Conservation (phyloP, 2,113 vertebrate species). For the Rhagologus leucostigma region DNA sequence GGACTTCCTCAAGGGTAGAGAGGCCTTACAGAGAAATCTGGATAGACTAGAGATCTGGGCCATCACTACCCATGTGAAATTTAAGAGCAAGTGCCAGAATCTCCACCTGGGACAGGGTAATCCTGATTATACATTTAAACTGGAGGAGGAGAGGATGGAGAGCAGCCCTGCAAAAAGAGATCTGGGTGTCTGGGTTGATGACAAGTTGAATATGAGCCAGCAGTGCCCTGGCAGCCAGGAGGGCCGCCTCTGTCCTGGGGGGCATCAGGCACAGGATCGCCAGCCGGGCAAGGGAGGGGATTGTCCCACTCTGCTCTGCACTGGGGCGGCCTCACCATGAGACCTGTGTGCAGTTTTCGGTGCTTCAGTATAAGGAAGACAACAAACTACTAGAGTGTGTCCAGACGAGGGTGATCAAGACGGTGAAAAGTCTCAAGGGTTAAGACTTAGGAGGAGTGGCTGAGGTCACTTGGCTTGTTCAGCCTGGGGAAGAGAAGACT, state of each 20-base stretch:
- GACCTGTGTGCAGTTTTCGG: neutral
- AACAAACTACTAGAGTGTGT: neutral
- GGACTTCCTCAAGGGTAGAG: rapidly evolving
- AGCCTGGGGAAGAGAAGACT: too few species aligned
- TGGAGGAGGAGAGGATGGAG: neutral
- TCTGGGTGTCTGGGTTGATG: neutral
- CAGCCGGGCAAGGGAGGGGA: rapidly evolving
- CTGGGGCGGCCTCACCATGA: rapidly evolving
- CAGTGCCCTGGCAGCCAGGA: neutral
- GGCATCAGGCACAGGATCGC: neutral
- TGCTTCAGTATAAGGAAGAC: rapidly evolving
- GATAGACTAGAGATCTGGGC: neutral
- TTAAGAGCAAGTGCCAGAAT: neutral
- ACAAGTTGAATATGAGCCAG: rapidly evolving
- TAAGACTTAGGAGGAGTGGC: neutral
- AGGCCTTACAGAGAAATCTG: neutral
- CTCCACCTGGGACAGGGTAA: neutral
- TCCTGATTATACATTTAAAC: neutral
- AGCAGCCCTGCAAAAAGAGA: neutral
- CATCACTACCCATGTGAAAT: neutral
- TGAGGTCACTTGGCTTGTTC: neutral
- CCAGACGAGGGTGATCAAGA: rapidly evolving
- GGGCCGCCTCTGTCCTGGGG: rapidly evolving
- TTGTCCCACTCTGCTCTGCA: rapidly evolving
- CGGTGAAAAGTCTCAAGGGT: neutral